These are phyloP conservation scores for Chaetodon trifascialis DNA, from an alignment of 2,113 vertebrate species.

Conservation along the genomic window DNA sequence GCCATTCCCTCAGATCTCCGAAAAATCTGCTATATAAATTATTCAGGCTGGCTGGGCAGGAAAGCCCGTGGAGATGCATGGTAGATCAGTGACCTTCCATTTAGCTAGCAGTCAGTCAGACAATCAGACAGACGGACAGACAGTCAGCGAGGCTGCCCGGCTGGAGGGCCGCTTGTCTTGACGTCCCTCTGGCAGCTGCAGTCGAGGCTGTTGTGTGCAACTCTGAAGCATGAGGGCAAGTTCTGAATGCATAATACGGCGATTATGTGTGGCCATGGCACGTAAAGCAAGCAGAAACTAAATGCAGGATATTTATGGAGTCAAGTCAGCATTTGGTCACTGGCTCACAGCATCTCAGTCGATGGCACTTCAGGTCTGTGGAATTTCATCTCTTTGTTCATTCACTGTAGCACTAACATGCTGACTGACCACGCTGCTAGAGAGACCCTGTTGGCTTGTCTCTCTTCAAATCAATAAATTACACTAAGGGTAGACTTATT, in stretches of 20 bases:
- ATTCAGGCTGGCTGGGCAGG: constrained; percentile 72
- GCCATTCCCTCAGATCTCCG: constrained; percentile 72
- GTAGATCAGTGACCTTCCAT: constrained; percentile 72
- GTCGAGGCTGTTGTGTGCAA: constrained; percentile 32
- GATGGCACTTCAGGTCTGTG: background rate
- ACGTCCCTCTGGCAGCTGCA: constrained; percentile 39
- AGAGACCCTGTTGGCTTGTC: background rate
- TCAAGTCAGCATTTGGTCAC: constrained; percentile 31
- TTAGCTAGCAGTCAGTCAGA: constrained; percentile 65
- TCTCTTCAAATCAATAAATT: constrained; percentile 14
- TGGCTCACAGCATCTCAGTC: constrained; percentile 7
- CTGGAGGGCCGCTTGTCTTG: constrained; percentile 29
- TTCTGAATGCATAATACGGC: constrained; percentile 31
- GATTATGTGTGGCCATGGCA: constrained; percentile 3
- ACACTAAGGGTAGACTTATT: background rate
- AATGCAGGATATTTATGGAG: constrained; percentile 33
- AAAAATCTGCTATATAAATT: constrained; percentile 77
- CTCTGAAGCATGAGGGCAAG: constrained; percentile 9
- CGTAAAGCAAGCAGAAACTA: constrained; percentile 21
- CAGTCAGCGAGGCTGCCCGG: constrained; percentile 25
- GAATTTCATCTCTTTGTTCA: constrained; percentile 37
- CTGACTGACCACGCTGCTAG: background rate
- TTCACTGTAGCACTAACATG: background rate
- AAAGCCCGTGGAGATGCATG: constrained; percentile 59
- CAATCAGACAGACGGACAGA: constrained; percentile 36